These are phyloP conservation scores for Tethya wilhelma DNA, from an alignment of 37 sponge, comb jelly and placozoan species.

Conservation along the genomic window DNA sequence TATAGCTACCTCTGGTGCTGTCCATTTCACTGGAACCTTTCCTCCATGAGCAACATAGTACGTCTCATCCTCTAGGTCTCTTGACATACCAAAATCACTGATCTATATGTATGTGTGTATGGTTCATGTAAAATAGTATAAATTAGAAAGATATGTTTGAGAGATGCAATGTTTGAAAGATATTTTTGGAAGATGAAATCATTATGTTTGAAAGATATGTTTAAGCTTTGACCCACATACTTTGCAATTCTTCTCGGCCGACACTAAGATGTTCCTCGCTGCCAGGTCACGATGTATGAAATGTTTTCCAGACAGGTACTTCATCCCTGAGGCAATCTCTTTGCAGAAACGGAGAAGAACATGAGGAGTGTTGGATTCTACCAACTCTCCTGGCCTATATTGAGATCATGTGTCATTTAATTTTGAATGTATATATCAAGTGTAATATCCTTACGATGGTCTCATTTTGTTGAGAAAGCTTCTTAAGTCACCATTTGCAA, in stretches of 20 bases:
- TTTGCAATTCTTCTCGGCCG: slow-evolving; percentile 32
- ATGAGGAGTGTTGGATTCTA: too few relatives aligned
- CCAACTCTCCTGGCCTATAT: background rate
- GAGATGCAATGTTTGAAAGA: too few relatives aligned
- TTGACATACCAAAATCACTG: slow-evolving; percentile 61
- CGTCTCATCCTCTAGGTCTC: slow-evolving; percentile 33
- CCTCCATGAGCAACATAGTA: slow-evolving; percentile 42
- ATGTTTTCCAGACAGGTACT: slow-evolving; percentile 27
- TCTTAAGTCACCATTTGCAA: slow-evolving; percentile 65
- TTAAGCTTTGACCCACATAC: too few relatives aligned
- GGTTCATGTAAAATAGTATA: background rate
- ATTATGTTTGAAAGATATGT: background rate
- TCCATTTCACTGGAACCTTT: slow-evolving; percentile 60
- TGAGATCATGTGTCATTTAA: background rate
- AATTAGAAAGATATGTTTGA: background rate
- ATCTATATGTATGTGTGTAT: slow-evolving; percentile 14
- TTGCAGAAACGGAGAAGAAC: slow-evolving; percentile 35
- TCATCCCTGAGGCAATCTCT: slow-evolving; percentile 37
- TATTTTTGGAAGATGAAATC: too few relatives aligned
- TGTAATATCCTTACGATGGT: background rate
- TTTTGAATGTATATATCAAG: background rate
- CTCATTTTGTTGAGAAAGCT: slow-evolving; percentile 14
- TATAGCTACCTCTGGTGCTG: slow-evolving; percentile 53
- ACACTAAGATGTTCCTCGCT: slow-evolving; percentile 50
- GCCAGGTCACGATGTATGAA: slow-evolving; percentile 53